These are phyloP conservation scores for Loriculus beryllinus DNA, from an alignment of 2,797 vertebrate species.

Conservation along the genomic window DNA sequence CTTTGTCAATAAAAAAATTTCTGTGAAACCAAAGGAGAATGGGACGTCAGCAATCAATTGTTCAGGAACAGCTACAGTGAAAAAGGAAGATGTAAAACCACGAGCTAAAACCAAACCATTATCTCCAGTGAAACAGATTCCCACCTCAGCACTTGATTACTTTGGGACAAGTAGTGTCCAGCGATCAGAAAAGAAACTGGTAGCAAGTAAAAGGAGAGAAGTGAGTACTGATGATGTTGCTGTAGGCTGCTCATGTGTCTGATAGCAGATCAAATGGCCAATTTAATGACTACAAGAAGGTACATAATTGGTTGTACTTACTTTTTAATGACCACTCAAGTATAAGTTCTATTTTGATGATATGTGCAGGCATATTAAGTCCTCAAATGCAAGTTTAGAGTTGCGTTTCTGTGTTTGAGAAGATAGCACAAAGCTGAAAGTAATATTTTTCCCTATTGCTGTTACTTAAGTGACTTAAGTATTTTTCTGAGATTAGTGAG, in stretches of 20 bases:
- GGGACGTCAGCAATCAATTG: conserved; percentile 17
- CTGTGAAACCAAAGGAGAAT: conserved; percentile 81
- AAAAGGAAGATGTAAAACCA: conserved; percentile 69
- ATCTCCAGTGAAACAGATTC: conserved; percentile 80
- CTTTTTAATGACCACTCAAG: background rate
- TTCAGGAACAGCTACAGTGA: conserved; percentile 24
- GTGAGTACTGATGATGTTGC: conserved; percentile 75
- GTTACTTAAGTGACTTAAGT: background rate
- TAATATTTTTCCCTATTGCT: background rate
- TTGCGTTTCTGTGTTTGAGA: rapidly evolving
- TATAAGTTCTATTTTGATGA: background rate
- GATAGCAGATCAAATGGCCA: background rate
- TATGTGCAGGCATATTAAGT: rapidly evolving
- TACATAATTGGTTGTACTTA: background rate
- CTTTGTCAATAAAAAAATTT: conserved; percentile 78
- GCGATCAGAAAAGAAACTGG: conserved; percentile 91
- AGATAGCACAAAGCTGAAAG: background rate
- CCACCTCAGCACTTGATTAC: conserved; percentile 87
- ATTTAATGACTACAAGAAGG: background rate
- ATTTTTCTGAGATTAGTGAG: background rate
- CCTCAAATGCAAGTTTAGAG: background rate
- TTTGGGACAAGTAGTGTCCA: conserved; percentile 85
- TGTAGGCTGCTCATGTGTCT: background rate
- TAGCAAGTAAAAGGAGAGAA: conserved; percentile 89
- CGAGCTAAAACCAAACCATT: conserved; percentile 73